phyloP scores from a whole-genome alignment of 30 jellyfish, hydroid and myxozoan genomes.

The Clytia hemisphaerica region DNA sequence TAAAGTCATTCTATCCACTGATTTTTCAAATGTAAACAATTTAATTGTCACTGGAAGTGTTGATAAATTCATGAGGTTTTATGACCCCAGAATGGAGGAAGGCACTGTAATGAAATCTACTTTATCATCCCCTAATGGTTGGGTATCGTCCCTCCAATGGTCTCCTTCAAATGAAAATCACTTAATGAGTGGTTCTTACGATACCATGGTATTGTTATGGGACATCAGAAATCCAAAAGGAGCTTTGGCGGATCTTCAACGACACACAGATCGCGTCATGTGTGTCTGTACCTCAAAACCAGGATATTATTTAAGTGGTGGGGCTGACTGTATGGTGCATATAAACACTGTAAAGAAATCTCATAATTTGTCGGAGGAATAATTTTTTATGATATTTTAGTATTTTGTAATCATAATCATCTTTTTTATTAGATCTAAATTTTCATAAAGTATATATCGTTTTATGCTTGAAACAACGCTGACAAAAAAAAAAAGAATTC shows the following conservation, averaged over 20 bases:
- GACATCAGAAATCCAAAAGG: slow-evolving; percentile 68
- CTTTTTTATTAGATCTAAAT: too few relatives aligned
- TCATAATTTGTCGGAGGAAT: too few relatives aligned
- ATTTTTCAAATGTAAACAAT: slow-evolving; percentile 49
- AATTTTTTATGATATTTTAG: too few relatives aligned
- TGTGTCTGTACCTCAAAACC: slow-evolving; percentile 60
- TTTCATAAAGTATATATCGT: too few relatives aligned
- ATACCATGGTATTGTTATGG: slow-evolving; percentile 64
- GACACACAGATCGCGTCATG: slow-evolving; percentile 85
- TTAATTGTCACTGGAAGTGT: slow-evolving; percentile 89
- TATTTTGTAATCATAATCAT: too few relatives aligned
- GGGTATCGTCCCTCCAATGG: slow-evolving; percentile 96
- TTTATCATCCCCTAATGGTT: slow-evolving; percentile 77
- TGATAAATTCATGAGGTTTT: slow-evolving; percentile 68
- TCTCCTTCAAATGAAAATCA: slow-evolving; percentile 75
- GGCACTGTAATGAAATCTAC: slow-evolving; percentile 73
- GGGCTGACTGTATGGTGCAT: slow-evolving; percentile 26
- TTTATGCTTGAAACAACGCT: too few relatives aligned
- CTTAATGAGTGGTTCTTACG: slow-evolving; percentile 70
- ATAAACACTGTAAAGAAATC: too few relatives aligned
- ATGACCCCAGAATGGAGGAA: slow-evolving; percentile 78
- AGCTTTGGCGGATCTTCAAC: slow-evolving; percentile 41
- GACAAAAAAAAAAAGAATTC: too few relatives aligned
- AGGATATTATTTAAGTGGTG: slow-evolving; percentile 28
- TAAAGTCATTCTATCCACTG: slow-evolving; percentile 60